Evolutionary conservation across 1,140 invertebrate genomes (phyloP), one percentile per base, ranked within the genome.

Genomic region (Solenopsis fugax): DNA sequence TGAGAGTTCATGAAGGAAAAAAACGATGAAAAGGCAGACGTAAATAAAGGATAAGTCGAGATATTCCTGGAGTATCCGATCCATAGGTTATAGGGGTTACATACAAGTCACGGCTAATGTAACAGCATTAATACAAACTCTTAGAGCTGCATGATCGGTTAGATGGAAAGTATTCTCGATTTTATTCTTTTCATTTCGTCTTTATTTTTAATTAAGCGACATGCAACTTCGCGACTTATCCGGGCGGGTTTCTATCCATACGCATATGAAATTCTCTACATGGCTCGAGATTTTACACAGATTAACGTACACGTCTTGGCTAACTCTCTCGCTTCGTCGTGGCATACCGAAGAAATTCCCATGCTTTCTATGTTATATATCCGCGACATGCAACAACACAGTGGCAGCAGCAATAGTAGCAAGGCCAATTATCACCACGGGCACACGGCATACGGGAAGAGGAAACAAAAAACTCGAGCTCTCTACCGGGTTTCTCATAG

Each of bases 361-460:
- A 92, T 88, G 78, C 92, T 92, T 91, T 92, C 91, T 92, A 91
- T 76, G 67, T 67, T 67, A 80, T 60, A 81, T 52, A 64, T 69
- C 24, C n/a, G 13, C 16, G 24, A 13, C 29, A 18, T 12, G 50
- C 48, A 72, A 64, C 41, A 48, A 48, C 54, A 21, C 18, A 58
- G 52, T 52, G 37, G 72, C 77, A 76, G 34, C 77, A 76, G 21
- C 29, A 78, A 12, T 16, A 54, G 64, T 56, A 29, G 80, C 48
- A 21, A 34, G 73, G 41, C 75, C 80, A 84, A 91, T 92, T 91
- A 90, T 82, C 64, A 65, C 89, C 58, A 24, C 29, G 71, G 48
- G 21, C 69, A 60, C 24, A 34, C 24, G 48, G 21, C 69, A 60
- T 18, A 34, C 24, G 54, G 75, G 56, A 87, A 67, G 62, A 37